A percentile compares a stretch with the other conserved stretches of the same genome.
Evolutionary conservation across 2,888 invertebrate genomes (phyloP).

Genomic region (Amphipoea oculea): DNA sequence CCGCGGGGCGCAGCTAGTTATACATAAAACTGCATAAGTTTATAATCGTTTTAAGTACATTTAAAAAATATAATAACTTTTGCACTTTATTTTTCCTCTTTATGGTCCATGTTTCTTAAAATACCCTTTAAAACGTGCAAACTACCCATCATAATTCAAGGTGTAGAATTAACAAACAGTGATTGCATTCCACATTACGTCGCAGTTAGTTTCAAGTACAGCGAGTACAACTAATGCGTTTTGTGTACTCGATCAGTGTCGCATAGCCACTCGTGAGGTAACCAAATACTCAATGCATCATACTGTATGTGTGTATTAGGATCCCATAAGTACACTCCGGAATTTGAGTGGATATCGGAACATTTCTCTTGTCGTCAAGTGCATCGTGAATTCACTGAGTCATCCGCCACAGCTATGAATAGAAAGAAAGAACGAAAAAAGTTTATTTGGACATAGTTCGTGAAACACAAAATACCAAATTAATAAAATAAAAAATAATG

Average conservation of each 20-base stretch:
- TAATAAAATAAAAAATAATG: no score
- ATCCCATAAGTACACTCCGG: slow-evolving; percentile 1
- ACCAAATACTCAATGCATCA: slow-evolving; percentile 24
- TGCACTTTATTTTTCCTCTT: background rate
- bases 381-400: background rate
- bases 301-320: background rate
- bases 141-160: background rate
- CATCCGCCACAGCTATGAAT: background rate
- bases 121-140: background rate
- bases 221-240: slow-evolving; percentile 27
- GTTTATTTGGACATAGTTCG: no score
- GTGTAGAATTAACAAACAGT: slow-evolving; percentile 6
- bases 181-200: slow-evolving; percentile 12
- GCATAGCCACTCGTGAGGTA: slow-evolving; percentile 8
- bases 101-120: no score
- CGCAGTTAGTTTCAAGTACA: slow-evolving; percentile 28
- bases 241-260: slow-evolving; percentile 32
- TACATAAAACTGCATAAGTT: background rate
- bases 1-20: no score
- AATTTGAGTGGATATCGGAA: background rate
- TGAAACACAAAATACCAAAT: no score
- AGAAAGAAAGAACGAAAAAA: no score
- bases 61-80: background rate
- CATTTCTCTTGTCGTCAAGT: background rate
- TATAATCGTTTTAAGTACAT: background rate